Conservation (phyloP, 2,888 invertebrate species). For the Argyresthia albistria region DNA sequence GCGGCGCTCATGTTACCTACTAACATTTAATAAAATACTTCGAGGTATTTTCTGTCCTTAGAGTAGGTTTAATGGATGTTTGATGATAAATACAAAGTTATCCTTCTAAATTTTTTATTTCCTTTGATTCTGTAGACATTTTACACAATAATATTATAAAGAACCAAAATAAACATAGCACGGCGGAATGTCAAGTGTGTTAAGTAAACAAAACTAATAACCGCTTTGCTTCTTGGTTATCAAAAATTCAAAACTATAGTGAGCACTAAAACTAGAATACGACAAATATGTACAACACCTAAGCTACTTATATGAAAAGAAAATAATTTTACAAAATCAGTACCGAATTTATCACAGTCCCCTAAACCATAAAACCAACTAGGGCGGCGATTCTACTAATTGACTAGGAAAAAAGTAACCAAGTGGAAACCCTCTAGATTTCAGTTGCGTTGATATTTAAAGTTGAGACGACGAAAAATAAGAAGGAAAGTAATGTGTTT, state of each 20-base stretch:
- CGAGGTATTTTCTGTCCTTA: no score
- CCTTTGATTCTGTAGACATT: not conserved
- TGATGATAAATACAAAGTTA: no score
- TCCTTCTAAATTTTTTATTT: no score
- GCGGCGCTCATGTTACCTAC: no score
- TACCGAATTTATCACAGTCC: not conserved
- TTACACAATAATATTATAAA: no score
- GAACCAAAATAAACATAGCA: not conserved
- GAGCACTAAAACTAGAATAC: constrained; percentile 8
- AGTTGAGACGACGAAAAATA: no score
- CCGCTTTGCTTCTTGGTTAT: constrained; percentile 27
- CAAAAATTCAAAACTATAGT: constrained; percentile 24
- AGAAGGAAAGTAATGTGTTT: no score
- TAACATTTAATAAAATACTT: no score
- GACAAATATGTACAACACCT: not conserved
- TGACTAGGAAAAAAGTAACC: not conserved
- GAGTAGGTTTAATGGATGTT: no score
- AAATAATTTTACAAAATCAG: not conserved
- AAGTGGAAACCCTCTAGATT: no score
- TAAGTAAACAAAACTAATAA: constrained; percentile 11
- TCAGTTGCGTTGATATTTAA: no score
- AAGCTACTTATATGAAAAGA: not conserved
- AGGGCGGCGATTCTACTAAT: not conserved
- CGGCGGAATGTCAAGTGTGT: not conserved
- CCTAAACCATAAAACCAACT: not conserved